Evolutionary conservation across 1,140 invertebrate species (phyloP), one percentile per base, ranked within the genome.

Genomic region (Hyphantria cunea): DNA sequence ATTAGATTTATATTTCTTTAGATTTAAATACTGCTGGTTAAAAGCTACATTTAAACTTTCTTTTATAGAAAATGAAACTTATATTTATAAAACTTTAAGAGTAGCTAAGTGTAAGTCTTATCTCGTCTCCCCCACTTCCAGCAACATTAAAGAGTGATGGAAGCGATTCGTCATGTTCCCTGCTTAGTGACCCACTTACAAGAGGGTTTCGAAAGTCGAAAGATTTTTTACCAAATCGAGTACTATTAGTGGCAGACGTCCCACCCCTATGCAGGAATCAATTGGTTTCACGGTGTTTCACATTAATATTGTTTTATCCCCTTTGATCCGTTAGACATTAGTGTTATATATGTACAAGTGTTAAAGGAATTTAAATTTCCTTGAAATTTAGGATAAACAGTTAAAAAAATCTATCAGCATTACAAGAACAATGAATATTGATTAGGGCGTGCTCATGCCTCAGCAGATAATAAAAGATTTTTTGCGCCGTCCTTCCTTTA

Each of bases 161-260:
- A 61, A 64, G 72, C 73, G 72, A 81, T 83, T 81, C 73, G 72
- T 83, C 80, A 81, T 80, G 80, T 68, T 76, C 63, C 71, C 62
- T 59, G 62, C 74, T 70, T 65, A 71, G 62, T 80, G 74, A 77
- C 74, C 75, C 70, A 76, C 68, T 69, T 80, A 66, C 31, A 56
- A 54, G 60, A 67, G 56, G 65, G 65, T 17, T 60, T 67, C 66
- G 33, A 60, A 15, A 64, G 32, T 55, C 17, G 25, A 44, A 64
- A 52, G 59, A 59, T 72, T 74, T 74, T 71, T 68, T 67, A 60
- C 39, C 33, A 60, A 66, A 62, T 61, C 14, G 31, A 63, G 39
- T 61, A 62, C 66, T 59, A 70, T 69, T 68, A 70, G 60, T 52
- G 33, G 39, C 51, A 45, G 45, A 12, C 13, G 47, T 47, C 37